Evolutionary conservation across 2,113 vertebrate species (phyloP).

Genomic region (Arothron firmamentum): DNA sequence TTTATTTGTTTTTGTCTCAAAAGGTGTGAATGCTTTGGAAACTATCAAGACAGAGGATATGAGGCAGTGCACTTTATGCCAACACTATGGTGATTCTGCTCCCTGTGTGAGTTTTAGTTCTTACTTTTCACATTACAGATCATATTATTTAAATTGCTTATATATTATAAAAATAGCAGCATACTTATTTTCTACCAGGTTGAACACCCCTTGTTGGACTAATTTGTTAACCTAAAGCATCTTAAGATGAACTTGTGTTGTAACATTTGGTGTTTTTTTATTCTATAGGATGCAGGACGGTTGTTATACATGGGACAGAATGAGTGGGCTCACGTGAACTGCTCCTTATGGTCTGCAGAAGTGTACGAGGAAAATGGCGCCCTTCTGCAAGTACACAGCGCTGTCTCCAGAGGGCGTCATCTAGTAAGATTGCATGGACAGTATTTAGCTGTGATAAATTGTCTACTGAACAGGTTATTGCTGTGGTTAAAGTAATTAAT

Average conservation of each 20-base stretch:
- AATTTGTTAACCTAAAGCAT: no score
- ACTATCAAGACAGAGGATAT: conserved; percentile 65
- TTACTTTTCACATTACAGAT: no score
- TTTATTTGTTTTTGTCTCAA: neutral
- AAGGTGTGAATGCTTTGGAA: conserved; percentile 52
- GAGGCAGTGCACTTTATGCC: conserved; percentile 84
- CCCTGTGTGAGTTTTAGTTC: conserved; percentile 71
- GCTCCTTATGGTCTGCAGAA: conserved; percentile 90
- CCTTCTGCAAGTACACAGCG: conserved; percentile 84
- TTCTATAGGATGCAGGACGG: conserved; percentile 81
- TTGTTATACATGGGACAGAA: conserved; percentile 89
- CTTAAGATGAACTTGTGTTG: neutral
- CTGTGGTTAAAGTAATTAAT: neutral
- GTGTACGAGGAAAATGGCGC: conserved; percentile 85
- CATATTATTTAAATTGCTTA: no score
- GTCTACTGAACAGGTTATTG: neutral
- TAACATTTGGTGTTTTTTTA: neutral
- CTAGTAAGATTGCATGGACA: conserved; percentile 69
- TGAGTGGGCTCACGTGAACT: conserved; percentile 91
- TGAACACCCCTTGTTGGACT: no score
- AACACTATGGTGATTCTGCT: conserved; percentile 79
- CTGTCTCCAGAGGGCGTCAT: conserved; percentile 84
- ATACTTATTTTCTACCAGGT: neutral
- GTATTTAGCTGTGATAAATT: neutral
- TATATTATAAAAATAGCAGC: no score